These are phyloP conservation scores for Protosalanx chinensis DNA, from an alignment of 2,797 vertebrate species.

Conservation along the genomic window DNA sequence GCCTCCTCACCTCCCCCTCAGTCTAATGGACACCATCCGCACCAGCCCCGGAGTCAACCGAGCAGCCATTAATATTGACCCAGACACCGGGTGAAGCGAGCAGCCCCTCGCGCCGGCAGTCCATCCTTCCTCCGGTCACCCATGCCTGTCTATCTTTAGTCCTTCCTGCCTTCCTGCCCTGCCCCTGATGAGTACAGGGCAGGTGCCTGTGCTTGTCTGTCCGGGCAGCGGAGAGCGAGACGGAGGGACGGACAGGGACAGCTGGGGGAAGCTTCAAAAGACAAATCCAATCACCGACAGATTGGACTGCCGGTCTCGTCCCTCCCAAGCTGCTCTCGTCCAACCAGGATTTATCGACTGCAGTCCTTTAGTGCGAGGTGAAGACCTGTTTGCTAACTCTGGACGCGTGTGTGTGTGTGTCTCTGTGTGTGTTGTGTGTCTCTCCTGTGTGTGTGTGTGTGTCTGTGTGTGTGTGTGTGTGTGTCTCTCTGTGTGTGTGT, in stretches of 20 bases:
- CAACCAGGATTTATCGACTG: constrained; percentile 40
- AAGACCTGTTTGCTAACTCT: constrained; percentile 27
- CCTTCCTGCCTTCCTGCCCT: not conserved
- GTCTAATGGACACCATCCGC: no score
- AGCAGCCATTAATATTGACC: no score
- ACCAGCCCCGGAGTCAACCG: no score
- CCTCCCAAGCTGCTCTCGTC: constrained; percentile 23
- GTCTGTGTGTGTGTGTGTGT: no score
- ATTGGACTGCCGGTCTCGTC: constrained; percentile 40
- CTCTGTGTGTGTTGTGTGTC: not conserved
- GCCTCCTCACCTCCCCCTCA: no score
- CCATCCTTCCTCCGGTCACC: not conserved
- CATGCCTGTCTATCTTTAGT: not conserved
- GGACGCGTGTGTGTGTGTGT: constrained; percentile 27
- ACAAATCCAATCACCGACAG: constrained; percentile 47
- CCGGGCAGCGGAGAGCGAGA: no score
- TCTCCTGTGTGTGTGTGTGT: not conserved
- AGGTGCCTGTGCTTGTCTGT: not conserved
- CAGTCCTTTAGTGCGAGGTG: constrained; percentile 40
- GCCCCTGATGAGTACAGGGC: not conserved
- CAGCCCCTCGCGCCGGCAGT: no score
- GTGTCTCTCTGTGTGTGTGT: not conserved
- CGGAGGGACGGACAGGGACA: constrained; percentile 36
- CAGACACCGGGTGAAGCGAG: no score
- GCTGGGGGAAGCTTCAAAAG: constrained; percentile 17